Conservation (phyloP, 2,797 vertebrate genomes). For the Nannoperca australis region DNA sequence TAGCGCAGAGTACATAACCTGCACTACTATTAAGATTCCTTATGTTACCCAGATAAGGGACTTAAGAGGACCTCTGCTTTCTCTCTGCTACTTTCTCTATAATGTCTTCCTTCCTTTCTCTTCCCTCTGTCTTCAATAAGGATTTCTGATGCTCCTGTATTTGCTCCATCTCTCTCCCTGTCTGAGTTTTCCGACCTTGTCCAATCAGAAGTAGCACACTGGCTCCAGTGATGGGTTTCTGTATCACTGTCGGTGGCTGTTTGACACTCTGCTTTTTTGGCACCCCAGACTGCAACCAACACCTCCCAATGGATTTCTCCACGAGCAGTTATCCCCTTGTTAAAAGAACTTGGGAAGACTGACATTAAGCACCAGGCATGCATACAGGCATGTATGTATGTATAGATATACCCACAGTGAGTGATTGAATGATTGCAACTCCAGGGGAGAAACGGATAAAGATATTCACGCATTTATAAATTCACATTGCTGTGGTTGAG, state of each 20-base stretch:
- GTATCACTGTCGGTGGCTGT: slow-evolving; percentile 41
- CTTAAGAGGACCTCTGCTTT: slow-evolving; percentile 62
- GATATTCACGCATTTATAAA: slow-evolving; percentile 44
- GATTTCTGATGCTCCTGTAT: slow-evolving; percentile 26
- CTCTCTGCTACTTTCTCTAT: slow-evolving; percentile 45
- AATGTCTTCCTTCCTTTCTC: slow-evolving; percentile 43
- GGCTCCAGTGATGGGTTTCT: slow-evolving; percentile 53
- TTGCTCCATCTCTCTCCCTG: slow-evolving; percentile 22
- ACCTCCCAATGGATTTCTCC: slow-evolving; percentile 40
- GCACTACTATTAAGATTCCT: slow-evolving; percentile 72
- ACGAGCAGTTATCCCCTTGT: slow-evolving; percentile 44
- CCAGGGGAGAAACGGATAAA: slow-evolving; percentile 30
- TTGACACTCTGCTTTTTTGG: slow-evolving; percentile 44
- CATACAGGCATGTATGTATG: neutral
- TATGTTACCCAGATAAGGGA: slow-evolving; percentile 73
- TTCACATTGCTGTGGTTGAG: slow-evolving; percentile 32
- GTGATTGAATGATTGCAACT: slow-evolving; percentile 30
- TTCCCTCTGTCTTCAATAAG: slow-evolving; percentile 21
- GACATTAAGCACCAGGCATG: slow-evolving; percentile 15
- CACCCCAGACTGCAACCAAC: slow-evolving; percentile 47
- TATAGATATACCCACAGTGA: slow-evolving; percentile 28
- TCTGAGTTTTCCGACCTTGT: slow-evolving; percentile 44
- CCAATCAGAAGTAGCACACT: slow-evolving; percentile 34
- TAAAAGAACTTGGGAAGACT: slow-evolving; percentile 39
- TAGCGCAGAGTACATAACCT: slow-evolving; percentile 71